Conservation (phyloP, 2,888 invertebrate species). For the Pelosia muscerda region DNA sequence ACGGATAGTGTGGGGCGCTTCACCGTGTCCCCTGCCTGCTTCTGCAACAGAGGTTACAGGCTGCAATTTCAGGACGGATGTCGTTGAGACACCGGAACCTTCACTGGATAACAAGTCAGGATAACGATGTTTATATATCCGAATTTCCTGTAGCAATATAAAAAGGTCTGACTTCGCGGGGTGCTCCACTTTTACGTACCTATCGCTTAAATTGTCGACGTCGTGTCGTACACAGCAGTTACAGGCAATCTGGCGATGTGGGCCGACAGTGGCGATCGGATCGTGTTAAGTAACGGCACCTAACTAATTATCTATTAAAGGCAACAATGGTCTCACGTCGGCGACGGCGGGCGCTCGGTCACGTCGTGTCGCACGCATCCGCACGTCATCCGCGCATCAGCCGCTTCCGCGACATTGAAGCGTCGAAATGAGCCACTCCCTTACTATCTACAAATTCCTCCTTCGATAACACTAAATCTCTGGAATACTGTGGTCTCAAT, state of each 20-base stretch:
- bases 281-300: conserved; percentile 81
- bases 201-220: conserved; percentile 52
- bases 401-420: conserved; percentile 1
- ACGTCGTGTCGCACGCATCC: conserved; percentile 65
- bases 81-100: neutral
- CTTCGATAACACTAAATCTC: neutral
- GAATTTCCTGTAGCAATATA: conserved; percentile 47
- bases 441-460: neutral
- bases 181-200: conserved; percentile 61
- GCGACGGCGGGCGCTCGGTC: conserved; percentile 59
- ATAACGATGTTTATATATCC: conserved; percentile 9
- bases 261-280: conserved; percentile 69
- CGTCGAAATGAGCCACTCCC: neutral
- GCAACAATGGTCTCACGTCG: conserved; percentile 83
- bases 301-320: conserved; percentile 84
- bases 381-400: conserved; percentile 28
- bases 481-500: no score
- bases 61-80: no score
- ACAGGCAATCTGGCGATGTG: conserved; percentile 67
- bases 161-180: conserved; percentile 44
- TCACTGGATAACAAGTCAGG: neutral
- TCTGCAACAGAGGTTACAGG: no score
- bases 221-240: conserved; percentile 60
- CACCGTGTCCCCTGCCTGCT: no score
- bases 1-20: no score